These are phyloP conservation scores for Mormyrus lacerda DNA, from an alignment of 2,113 vertebrate genomes.

Conservation along the genomic window DNA sequence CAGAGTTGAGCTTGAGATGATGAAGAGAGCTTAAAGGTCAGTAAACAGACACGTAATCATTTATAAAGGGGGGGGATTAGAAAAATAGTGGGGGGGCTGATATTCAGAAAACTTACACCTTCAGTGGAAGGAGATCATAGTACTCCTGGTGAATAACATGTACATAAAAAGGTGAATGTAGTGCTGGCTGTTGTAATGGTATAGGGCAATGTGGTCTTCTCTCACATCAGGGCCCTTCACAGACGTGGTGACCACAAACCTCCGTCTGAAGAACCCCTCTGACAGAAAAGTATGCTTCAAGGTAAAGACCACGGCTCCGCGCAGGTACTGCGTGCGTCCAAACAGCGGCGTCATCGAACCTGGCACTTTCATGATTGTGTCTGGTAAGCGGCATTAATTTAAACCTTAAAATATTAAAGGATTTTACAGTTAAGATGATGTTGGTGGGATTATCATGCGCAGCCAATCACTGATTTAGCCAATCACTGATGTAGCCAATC, in stretches of 20 bases:
- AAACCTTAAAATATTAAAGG: neutral
- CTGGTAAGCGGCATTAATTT: constrained; percentile 55
- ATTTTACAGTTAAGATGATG: neutral
- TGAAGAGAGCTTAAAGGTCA: neutral
- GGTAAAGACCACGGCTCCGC: constrained; percentile 84
- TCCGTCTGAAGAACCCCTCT: constrained; percentile 81
- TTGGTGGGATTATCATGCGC: neutral
- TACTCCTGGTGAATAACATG: neutral
- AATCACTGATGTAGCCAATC: no score
- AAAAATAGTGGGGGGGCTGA: neutral
- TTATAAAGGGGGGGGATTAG: neutral
- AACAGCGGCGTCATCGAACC: constrained; percentile 82
- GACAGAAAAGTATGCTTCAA: constrained; percentile 84
- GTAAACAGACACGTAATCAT: neutral
- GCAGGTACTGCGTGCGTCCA: constrained; percentile 80
- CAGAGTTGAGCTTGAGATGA: neutral
- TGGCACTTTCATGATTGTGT: constrained; percentile 69
- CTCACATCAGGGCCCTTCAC: constrained; percentile 71
- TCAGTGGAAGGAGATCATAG: neutral
- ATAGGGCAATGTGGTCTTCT: neutral
- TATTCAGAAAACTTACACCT: neutral
- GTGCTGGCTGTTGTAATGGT: neutral
- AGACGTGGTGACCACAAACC: constrained; percentile 85
- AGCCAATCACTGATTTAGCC: neutral
- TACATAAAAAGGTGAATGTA: neutral